Base-by-base conservation (phyloP, 2,113 vertebrate species). In the Rhadina sibilatrix region DNA sequence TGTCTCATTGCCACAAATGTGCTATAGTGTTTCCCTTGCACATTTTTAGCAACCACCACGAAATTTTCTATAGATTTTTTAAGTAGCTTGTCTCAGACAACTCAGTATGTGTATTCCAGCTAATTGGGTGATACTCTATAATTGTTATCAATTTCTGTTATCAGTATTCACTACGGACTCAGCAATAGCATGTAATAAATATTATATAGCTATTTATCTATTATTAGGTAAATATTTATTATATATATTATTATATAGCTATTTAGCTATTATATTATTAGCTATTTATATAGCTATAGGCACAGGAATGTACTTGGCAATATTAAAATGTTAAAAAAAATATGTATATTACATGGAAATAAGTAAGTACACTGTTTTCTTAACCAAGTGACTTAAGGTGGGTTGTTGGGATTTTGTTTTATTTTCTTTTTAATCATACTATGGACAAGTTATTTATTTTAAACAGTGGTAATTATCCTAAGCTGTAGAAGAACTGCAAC, bases 391-490 rank as follows among this genome's bases (percentile, higher is more conserved):
- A 15, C 5, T 56, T 80, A 25, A 52, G 7, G 23, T n/a, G 30
- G 6, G 16, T 24, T 60, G 12, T 20, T 75, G 24, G 24, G 5
- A 5, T 33, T 57, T 52, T 52, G 15, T 25, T 30, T 72, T 54
- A 19, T 6, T 50, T 50, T 33, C 23, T 60, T 37, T 53, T 70
- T 20, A 91, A 50, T n/a, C 42, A 37, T 80, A 38, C 80, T 87
- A 83, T 42, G 12, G 13, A 15, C 8, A 84, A 49, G 11, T 42
- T 87, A 69, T 95, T 95, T 93, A 59, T 83, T 94, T 59, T n/a
- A 83, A 94, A 94, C 46, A 93, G 46, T 93, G 80, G 52, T 49
- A 93, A 89, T 95, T 96, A 88, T 64, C 40, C 35, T 78, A 89
- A 93, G 92, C 20, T 87, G 56, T 74, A 90, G 44, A 38, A 92